A percentile compares a stretch with the other conserved stretches of the same genome.
Evolutionary conservation across 2,888 invertebrate genomes (phyloP).

Genomic region (Empis stercorea): DNA sequence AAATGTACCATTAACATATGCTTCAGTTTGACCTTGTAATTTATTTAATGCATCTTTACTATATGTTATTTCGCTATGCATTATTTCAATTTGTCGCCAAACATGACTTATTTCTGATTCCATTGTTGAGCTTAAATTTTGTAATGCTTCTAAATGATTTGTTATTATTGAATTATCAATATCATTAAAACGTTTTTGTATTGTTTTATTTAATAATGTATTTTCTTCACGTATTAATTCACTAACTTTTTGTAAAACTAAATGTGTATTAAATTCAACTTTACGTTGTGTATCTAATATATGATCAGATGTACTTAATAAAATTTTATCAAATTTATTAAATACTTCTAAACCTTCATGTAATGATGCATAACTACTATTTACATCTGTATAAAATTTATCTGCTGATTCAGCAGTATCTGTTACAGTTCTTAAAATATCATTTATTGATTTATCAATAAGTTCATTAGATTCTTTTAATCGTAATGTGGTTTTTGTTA

Average conservation of each 20-base stretch:
- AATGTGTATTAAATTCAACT: constrained; percentile 72
- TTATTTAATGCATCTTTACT: constrained; percentile 62
- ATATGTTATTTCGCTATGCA: constrained; percentile 70
- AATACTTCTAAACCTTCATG: constrained; percentile 43
- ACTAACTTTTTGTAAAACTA: constrained; percentile 62
- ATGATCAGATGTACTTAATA: constrained; percentile 72
- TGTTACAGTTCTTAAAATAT: constrained; percentile 45
- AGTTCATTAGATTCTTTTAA: constrained; percentile 43
- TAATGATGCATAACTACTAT: constrained; percentile 42
- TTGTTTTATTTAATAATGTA: constrained; percentile 49
- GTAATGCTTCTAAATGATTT: constrained; percentile 57
- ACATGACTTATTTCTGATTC: constrained; percentile 73
- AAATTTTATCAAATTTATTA: constrained; percentile 60
- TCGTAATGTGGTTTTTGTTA: constrained; percentile 38
- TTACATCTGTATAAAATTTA: constrained; percentile 42
- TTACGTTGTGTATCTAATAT: constrained; percentile 72
- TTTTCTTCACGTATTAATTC: constrained; percentile 54
- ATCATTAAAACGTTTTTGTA: constrained; percentile 54
- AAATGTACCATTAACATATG: constrained; percentile 66
- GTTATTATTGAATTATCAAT: constrained; percentile 56
- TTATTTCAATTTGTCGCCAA: constrained; percentile 80
- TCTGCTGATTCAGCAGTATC: constrained; percentile 43
- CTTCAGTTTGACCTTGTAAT: constrained; percentile 59
- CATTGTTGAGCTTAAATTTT: constrained; percentile 62
- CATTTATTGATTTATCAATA: constrained; percentile 38